Evolutionary conservation across 2,113 vertebrate species (phyloP).

Genomic region (Agelaius phoeniceus): DNA sequence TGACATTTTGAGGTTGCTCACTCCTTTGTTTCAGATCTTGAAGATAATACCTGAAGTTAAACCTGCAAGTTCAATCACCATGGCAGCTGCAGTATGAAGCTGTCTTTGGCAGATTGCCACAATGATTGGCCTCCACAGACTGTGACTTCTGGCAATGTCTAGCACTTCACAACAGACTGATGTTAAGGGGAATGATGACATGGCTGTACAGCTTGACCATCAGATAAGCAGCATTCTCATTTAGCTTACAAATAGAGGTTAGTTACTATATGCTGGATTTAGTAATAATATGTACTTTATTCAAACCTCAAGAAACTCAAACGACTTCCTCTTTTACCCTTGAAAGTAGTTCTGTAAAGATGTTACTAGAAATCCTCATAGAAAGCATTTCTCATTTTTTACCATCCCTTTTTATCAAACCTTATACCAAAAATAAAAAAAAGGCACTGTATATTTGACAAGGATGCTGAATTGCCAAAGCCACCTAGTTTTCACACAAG

Average conservation of each 20-base stretch:
- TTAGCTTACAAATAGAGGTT: neutral
- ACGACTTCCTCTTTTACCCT: neutral
- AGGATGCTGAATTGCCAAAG: neutral
- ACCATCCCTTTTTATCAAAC: neutral
- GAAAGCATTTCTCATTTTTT: neutral
- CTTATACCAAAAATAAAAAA: neutral
- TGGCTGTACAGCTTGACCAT: neutral
- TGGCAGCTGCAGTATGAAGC: neutral
- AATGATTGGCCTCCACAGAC: neutral
- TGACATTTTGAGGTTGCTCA: neutral
- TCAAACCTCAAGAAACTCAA: neutral
- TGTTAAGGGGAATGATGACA: neutral
- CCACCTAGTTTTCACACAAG: neutral
- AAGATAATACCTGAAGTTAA: neutral
- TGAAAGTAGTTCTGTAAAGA: neutral
- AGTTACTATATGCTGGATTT: neutral
- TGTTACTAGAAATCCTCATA: neutral
- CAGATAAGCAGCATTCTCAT: neutral
- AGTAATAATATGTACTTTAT: neutral
- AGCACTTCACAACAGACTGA: neutral
- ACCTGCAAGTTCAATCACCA: neutral
- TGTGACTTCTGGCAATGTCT: accelerated
- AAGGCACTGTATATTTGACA: neutral
- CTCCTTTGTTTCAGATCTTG: neutral
- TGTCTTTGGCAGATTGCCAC: neutral